Base-by-base conservation (phyloP, 2,888 invertebrate species). In the Mylabris sibirica region DNA sequence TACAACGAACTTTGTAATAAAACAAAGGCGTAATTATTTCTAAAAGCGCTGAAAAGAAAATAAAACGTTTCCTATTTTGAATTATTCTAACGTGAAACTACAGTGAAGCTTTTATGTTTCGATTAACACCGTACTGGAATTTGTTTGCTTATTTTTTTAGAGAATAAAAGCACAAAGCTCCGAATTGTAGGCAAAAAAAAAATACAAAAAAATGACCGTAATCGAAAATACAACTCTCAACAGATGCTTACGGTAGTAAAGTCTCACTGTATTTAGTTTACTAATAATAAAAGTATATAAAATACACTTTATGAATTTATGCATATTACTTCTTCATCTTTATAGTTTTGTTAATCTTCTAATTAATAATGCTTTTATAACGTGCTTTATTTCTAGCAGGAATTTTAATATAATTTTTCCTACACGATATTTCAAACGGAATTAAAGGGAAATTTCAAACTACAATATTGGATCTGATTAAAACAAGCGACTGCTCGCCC, bases 21-120 rank as follows among this genome's bases (percentile, higher is more conserved):
- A 53, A 53, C 53, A 53, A 53, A 24, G 49, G 9, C 17, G 44
- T 44, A 49, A 49, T 49, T 49, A 49, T 49, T 49, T 49, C 49
- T 49, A 49, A 49, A 49, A 20, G 49, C 49, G 44, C 4, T 44
- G 44, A 44, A 44, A 44, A 17, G 44, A n/a, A 44, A 44, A 44
- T n/a, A 44, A 44, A 17, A 44, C 17, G 17, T 44, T 44, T 44
- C 44, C 44, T 44, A 44, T 44, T 44, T 17, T 44, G n/a, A 44
- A 44, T n/a, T 44, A 44, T 4, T 44, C n/a, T n/a, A 17, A 17
- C 5, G 44, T 44, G 44, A 17, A 44, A 44, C 17, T n/a, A 44
- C 44, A 17, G 44, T 17, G 17, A 8, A 44, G 44, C 44, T 8
- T 44, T 17, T 44, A 17, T 44, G 17, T 44, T 44, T 44, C 12